Evolutionary conservation across 2,797 vertebrate genomes (phyloP).

Genomic region (Gephyroberyx darwinii): DNA sequence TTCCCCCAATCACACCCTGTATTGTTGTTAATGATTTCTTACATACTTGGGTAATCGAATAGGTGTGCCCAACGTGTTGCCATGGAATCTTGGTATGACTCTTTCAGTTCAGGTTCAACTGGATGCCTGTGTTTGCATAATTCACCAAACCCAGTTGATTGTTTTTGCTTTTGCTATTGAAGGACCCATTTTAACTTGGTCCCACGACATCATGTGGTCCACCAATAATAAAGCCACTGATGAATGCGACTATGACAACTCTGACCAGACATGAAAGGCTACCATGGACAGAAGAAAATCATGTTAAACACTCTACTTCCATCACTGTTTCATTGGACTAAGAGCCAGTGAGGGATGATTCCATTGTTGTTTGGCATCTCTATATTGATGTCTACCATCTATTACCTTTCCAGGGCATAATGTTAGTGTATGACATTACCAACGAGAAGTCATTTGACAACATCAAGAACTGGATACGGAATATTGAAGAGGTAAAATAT

Average conservation of each 20-base stretch:
- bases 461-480: conserved; percentile 93
- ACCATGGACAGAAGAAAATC: not conserved
- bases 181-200: not conserved
- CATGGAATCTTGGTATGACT: conserved; percentile 9
- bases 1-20: conserved; percentile 28
- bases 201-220: conserved; percentile 6
- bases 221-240: not conserved
- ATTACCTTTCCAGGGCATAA: conserved; percentile 87
- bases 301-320: not conserved
- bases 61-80: not conserved
- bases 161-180: conserved; percentile 7
- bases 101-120: conserved; percentile 38
- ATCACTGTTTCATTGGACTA: not conserved
- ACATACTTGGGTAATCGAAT: conserved; percentile 11
- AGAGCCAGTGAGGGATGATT: not conserved
- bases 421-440: conserved; percentile 95
- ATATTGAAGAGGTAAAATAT: conserved; percentile 87
- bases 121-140: conserved; percentile 17
- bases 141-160: not conserved
- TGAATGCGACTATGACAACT: not conserved
- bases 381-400: not conserved
- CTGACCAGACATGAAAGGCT: not conserved
- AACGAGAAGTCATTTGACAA: conserved; percentile 92
- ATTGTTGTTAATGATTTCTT: conserved; percentile 24
- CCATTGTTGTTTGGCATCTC: not conserved